Evolutionary conservation across 1,140 invertebrate genomes (phyloP).

Genomic region (Drosophila sturtevanti): DNA sequence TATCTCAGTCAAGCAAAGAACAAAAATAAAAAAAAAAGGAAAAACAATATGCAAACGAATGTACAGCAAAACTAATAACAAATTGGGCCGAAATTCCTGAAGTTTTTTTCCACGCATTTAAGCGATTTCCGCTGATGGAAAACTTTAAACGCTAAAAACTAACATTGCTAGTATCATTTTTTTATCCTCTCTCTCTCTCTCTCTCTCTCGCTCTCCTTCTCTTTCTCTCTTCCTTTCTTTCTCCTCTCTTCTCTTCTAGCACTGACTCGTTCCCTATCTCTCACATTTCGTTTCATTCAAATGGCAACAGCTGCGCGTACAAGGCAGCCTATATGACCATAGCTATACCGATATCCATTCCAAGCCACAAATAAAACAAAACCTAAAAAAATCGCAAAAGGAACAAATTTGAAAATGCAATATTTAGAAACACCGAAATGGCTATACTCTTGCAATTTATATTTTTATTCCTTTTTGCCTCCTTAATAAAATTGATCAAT

Average conservation of each 20-base stretch:
- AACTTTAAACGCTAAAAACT: constrained; percentile 48
- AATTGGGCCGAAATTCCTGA: constrained; percentile 14
- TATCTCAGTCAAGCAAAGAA: constrained; percentile 8
- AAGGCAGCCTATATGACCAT: constrained; percentile 41
- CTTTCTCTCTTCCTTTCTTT: background rate
- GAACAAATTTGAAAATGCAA: background rate
- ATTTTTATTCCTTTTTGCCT: background rate
- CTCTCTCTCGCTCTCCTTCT: background rate
- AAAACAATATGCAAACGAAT: background rate
- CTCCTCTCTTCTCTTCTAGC: no score
- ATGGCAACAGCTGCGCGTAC: constrained; percentile 56
- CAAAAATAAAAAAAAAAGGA: background rate
- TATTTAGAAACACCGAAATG: background rate
- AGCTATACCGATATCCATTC: constrained; percentile 38
- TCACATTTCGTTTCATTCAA: constrained; percentile 28
- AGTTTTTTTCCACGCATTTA: background rate
- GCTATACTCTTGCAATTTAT: background rate
- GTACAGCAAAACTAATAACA: constrained; percentile 33
- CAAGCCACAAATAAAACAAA: constrained; percentile 14
- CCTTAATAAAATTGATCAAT: no score
- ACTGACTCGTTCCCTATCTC: background rate
- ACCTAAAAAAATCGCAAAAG: background rate
- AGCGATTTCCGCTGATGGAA: constrained; percentile 51
- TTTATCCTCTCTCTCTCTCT: background rate
- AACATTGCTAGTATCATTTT: constrained; percentile 17